Evolutionary conservation across 2,888 invertebrate species (phyloP), one percentile per base, ranked within the genome.

Genomic region (Oegoconia quadripuncta): DNA sequence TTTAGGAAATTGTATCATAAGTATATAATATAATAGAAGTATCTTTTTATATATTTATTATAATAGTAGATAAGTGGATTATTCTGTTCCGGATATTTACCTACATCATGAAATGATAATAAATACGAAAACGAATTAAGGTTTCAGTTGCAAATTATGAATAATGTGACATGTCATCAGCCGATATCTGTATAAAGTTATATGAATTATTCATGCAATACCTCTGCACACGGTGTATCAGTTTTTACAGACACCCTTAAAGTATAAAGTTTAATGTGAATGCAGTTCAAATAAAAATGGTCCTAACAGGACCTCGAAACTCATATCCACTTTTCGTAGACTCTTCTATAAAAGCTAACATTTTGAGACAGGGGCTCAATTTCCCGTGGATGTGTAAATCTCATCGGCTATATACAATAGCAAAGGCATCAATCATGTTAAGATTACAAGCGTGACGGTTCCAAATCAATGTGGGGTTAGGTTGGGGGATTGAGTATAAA

Each of bases 121-220:
- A 55, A 48, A 51, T 42, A 35, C 34, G 40, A 47, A 48, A 43
- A 34, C 45, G 59, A 59, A 73, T 70, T 67, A 74, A 64, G 63
- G 64, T 72, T 69, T 73, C 61, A 64, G 50, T 54, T 50, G 59
- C 59, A 78, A 78, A 78, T 78, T 77, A 70, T 67, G 70, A 78
- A 77, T 78, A 74, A 78, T 78, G 74, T 66, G 73, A 71, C 70
- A 68, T 45, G 48, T 64, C 64, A 71, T 73, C 68, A 73, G 60
- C 57, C 56, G 52, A 61, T 55, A 61, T 61, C 55, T 52, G 52
- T 60, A 64, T 58, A 59, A 60, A 70, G 70, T 61, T 62, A 56
- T 67, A 72, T 78, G 74, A 78, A 79, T 79, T 54, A 79, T 79
- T 78, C 74, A 79, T 65, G 49, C 38, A 40, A 46, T 49, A 46